Evolutionary conservation across 2,888 invertebrate species (phyloP).

Genomic region (Pollenia griseotomentosa): DNA sequence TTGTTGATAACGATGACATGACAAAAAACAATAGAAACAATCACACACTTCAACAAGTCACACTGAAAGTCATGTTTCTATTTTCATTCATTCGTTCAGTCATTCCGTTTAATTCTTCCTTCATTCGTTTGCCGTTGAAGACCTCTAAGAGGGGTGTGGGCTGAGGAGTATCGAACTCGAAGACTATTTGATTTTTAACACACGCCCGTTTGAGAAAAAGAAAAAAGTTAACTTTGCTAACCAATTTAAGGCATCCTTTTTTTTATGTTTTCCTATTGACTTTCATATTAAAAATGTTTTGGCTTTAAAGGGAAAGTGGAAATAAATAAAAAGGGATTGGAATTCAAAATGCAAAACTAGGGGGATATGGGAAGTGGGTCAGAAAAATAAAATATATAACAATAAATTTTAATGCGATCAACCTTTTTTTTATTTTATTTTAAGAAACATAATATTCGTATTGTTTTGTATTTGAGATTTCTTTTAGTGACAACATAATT

Average conservation of each 20-base stretch:
- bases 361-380: neutral
- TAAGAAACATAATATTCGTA: neutral
- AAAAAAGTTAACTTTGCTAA: neutral
- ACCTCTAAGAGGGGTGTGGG: slow-evolving; percentile 9
- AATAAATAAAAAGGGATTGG: slow-evolving; percentile 32
- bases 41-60: neutral
- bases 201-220: slow-evolving; percentile 34
- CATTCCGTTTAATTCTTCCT: neutral
- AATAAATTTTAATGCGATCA: slow-evolving; percentile 47
- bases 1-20: slow-evolving; percentile 25
- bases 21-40: slow-evolving; percentile 32
- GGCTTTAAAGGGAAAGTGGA: neutral
- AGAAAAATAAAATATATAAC: neutral
- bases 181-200: slow-evolving; percentile 52
- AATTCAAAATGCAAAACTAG: neutral
- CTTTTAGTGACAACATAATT: slow-evolving; percentile 47
- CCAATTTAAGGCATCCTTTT: slow-evolving; percentile 16
- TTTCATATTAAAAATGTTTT: slow-evolving; percentile 18
- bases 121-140: neutral
- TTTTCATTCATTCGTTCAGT: no score
- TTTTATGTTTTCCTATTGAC: neutral
- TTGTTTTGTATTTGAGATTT: neutral
- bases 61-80: neutral
- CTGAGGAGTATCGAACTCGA: slow-evolving; percentile 27
- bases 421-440: slow-evolving; percentile 30